Evolutionary conservation across 2,888 invertebrate genomes (phyloP).

Genomic region (Melinaea menophilus): DNA sequence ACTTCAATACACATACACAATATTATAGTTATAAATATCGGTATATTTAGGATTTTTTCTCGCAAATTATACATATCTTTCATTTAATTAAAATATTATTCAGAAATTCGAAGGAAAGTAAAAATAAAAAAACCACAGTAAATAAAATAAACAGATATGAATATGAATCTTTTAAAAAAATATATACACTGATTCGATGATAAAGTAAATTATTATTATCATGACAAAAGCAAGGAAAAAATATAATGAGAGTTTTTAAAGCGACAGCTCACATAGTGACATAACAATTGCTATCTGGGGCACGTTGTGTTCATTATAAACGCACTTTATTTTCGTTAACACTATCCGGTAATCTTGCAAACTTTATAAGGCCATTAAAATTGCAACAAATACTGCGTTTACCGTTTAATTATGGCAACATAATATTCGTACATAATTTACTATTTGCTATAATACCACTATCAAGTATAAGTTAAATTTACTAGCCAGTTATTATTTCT

Average conservation of each 20-base stretch:
- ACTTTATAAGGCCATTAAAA: background rate
- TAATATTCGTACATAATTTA: constrained; percentile 12
- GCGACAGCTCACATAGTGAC: constrained; percentile 5
- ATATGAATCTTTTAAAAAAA: too few species aligned
- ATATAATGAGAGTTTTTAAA: constrained; percentile 4
- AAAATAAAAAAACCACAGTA: too few species aligned
- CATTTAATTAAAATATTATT: too few species aligned
- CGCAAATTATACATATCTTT: too few species aligned
- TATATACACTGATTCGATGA: too few species aligned
- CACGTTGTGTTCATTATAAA: constrained; percentile 2
- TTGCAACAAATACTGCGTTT: background rate
- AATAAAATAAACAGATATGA: too few species aligned
- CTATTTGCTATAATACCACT: background rate
- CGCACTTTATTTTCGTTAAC: constrained; percentile 7
- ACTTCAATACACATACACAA: too few species aligned
- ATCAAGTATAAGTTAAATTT: constrained; percentile 22
- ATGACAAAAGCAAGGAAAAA: background rate
- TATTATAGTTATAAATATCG: background rate
- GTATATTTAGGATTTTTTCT: too few species aligned
- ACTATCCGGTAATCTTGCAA: constrained; percentile 1
- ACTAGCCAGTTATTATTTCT: constrained; percentile 27
- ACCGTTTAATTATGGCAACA: constrained; percentile 22
- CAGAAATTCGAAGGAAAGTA: too few species aligned
- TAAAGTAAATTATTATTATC: background rate
- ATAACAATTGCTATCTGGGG: constrained; percentile 6